Conservation (phyloP, 2,797 vertebrate genomes). For the Etheostoma nigrum region DNA sequence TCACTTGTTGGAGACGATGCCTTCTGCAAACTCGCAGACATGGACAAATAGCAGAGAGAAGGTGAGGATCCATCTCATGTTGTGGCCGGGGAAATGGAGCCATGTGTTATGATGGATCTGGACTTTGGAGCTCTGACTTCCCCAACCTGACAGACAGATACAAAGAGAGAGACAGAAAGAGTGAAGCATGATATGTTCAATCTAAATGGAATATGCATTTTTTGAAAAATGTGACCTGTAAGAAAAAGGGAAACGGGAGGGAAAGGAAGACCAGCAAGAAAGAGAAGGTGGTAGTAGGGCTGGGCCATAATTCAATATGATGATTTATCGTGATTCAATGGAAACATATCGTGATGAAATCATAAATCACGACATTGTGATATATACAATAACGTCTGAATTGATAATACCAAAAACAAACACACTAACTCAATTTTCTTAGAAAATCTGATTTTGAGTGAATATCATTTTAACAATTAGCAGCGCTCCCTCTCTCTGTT, state of each 20-base stretch:
- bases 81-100: conserved; percentile 98
- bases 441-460: no score
- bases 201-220: neutral
- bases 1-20: conserved; percentile 94
- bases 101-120: conserved; percentile 99
- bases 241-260: neutral
- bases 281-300: no score
- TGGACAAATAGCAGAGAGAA: conserved; percentile 96
- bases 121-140: conserved; percentile 98
- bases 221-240: neutral
- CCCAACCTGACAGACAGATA: conserved; percentile 89
- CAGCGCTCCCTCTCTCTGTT: no score
- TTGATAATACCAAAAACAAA: no score
- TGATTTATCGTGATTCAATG: no score
- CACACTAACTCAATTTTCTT: no score
- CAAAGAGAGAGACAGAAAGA: neutral
- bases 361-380: no score
- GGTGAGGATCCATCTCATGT: conserved; percentile 96
- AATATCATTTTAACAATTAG: no score
- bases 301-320: no score
- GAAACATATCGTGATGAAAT: no score
- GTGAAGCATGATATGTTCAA: no score
- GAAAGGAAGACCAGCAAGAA: neutral
- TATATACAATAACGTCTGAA: no score
- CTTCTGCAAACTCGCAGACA: conserved; percentile 97